Percentiles rank a stretch among this genome's conserved stretches.
phyloP scores from a whole-genome alignment of 1,140 invertebrate genomes.

The Zaprionus inermis region DNA sequence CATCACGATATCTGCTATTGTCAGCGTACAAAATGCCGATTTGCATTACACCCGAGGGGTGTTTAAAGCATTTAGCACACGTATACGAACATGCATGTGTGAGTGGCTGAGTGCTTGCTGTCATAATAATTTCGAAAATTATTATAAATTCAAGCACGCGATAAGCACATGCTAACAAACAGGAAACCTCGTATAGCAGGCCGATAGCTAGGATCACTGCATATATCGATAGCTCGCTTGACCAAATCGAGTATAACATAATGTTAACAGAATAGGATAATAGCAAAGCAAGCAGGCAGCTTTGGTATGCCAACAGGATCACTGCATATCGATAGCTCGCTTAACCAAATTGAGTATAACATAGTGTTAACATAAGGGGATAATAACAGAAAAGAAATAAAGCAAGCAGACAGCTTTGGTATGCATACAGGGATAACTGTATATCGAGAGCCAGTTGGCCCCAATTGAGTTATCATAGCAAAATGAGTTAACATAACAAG shows the following conservation, averaged over 20 bases:
- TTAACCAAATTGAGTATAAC: neutral
- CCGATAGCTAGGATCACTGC: neutral
- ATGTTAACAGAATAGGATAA: neutral
- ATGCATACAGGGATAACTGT: too few species aligned
- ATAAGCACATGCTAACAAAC: neutral
- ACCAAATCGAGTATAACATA: neutral
- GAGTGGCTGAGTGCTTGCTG: neutral
- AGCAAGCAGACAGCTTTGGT: too few species aligned
- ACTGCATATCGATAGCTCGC: neutral
- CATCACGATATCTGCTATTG: conserved; percentile 81
- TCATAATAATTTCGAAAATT: conserved; percentile 12
- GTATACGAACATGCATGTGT: neutral
- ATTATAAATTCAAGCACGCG: neutral
- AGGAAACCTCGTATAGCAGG: neutral
- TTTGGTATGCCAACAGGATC: neutral
- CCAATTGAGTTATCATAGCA: too few species aligned
- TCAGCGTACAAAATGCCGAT: conserved; percentile 79
- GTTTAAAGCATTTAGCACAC: conserved; percentile 35
- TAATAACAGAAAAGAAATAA: too few species aligned
- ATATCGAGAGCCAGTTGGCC: too few species aligned
- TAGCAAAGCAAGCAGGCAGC: neutral
- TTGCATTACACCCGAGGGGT: conserved; percentile 68
- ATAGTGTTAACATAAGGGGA: neutral
- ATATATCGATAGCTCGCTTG: neutral
- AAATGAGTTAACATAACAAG: too few species aligned